Percentiles rank a stretch among this genome's conserved stretches.
Conservation (phyloP, 2,113 vertebrate species). For the Sinosuthora webbiana region DNA sequence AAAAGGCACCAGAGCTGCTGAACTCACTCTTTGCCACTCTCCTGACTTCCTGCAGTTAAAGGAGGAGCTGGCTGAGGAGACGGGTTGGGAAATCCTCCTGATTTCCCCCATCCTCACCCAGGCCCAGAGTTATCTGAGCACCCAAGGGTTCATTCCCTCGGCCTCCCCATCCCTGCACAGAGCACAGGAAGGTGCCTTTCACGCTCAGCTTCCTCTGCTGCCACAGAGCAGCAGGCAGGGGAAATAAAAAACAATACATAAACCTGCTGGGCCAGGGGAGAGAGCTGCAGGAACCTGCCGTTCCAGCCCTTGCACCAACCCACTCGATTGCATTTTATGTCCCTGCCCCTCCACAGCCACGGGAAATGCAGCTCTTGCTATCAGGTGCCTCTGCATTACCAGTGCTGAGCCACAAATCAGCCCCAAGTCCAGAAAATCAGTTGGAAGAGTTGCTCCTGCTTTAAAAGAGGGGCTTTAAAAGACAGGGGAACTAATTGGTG, state of each 20-base stretch:
- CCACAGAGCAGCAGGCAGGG: not conserved
- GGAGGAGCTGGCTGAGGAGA: not conserved
- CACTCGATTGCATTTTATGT: not conserved
- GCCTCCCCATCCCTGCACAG: not conserved
- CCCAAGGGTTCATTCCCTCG: not conserved
- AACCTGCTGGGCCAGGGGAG: not conserved
- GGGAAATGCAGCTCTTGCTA: not conserved
- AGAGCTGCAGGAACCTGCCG: not conserved
- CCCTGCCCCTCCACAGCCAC: not conserved
- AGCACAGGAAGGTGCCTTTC: not conserved
- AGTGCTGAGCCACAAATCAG: not conserved
- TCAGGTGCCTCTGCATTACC: not conserved
- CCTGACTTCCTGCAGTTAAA: not conserved
- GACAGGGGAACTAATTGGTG: accelerated
- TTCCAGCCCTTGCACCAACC: not conserved
- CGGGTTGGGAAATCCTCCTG: not conserved
- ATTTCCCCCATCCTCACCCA: not conserved
- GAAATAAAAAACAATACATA: not conserved
- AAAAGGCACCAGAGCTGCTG: not conserved
- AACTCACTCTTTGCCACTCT: accelerated
- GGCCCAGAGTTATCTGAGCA: accelerated
- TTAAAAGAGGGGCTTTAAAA: not conserved
- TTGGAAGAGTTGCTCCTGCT: no score
- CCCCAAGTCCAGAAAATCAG: not conserved
- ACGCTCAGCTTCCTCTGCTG: not conserved